phyloP scores from a whole-genome alignment of 2,113 vertebrate genomes.

The Glaucomys volans region DNA sequence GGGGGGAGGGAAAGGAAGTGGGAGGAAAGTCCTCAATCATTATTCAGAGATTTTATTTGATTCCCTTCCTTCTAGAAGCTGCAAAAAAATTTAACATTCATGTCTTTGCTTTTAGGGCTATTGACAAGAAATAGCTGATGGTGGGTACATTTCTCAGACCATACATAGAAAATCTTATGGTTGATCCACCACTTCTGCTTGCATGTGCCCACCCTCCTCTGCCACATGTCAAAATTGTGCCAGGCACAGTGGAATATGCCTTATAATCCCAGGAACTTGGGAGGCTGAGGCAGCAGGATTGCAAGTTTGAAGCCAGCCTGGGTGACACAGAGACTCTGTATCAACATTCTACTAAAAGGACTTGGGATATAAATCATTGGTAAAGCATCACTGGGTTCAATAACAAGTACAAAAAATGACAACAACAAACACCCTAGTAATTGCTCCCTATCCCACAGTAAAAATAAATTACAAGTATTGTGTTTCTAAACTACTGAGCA shows the following conservation, averaged over 20 bases:
- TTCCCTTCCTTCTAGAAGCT: constrained; percentile 43
- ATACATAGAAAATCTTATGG: not conserved
- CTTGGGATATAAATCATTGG: too few relatives aligned
- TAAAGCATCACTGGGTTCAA: too few relatives aligned
- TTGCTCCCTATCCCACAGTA: not conserved
- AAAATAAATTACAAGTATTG: constrained; percentile 15
- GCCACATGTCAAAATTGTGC: too few relatives aligned
- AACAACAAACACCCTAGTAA: not conserved
- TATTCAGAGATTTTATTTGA: constrained; percentile 46
- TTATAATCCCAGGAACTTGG: too few relatives aligned
- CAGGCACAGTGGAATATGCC: too few relatives aligned
- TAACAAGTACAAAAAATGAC: too few relatives aligned
- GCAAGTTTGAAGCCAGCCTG: too few relatives aligned
- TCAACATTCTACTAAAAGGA: too few relatives aligned
- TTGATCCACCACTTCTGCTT: too few relatives aligned
- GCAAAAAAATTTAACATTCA: not conserved
- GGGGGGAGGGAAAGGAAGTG: not conserved
- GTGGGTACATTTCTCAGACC: constrained; percentile 48
- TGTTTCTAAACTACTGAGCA: constrained; percentile 11
- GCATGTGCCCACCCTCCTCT: too few relatives aligned
- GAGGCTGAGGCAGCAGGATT: too few relatives aligned
- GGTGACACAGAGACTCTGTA: too few relatives aligned
- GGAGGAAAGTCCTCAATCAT: not conserved
- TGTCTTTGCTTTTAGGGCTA: constrained; percentile 46
- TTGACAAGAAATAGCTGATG: constrained; percentile 36